Conservation (phyloP, 2,797 vertebrate genomes). For the Characodon lateralis region DNA sequence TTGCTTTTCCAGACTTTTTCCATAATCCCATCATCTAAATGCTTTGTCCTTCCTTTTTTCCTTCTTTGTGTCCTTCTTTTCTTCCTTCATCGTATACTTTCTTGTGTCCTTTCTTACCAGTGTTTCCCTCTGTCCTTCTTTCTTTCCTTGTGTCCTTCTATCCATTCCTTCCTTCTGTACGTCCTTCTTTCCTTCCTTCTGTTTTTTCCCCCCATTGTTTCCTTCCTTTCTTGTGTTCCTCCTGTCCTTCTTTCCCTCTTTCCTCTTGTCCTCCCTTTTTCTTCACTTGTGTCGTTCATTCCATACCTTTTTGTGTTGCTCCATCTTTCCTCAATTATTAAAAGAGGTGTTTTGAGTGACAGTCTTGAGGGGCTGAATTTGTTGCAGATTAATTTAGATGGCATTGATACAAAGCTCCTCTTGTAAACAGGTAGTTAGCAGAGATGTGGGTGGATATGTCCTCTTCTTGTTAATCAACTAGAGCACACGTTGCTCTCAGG, state of each 20-base stretch:
- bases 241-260: not conserved
- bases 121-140: not conserved
- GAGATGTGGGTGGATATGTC: constrained; percentile 21
- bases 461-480: constrained; percentile 37
- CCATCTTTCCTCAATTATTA: not conserved
- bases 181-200: not conserved
- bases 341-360: constrained; percentile 4
- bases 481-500: constrained; percentile 22
- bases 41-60: not conserved
- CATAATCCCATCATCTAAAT: not conserved
- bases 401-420: constrained; percentile 22
- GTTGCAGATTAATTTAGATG: constrained; percentile 34
- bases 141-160: not conserved
- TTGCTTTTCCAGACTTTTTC: not conserved
- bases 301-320: not conserved
- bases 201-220: not conserved
- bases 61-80: not conserved
- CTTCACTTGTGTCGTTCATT: not conserved
- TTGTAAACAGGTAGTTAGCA: constrained; percentile 40
- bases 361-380: constrained; percentile 13
- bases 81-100: not conserved
- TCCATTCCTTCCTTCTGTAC: not conserved
- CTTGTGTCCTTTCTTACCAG: not conserved
- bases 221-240: not conserved
- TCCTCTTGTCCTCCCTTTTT: not conserved